Conservation (phyloP, 1,140 invertebrate genomes). For the Hyphantria cunea region DNA sequence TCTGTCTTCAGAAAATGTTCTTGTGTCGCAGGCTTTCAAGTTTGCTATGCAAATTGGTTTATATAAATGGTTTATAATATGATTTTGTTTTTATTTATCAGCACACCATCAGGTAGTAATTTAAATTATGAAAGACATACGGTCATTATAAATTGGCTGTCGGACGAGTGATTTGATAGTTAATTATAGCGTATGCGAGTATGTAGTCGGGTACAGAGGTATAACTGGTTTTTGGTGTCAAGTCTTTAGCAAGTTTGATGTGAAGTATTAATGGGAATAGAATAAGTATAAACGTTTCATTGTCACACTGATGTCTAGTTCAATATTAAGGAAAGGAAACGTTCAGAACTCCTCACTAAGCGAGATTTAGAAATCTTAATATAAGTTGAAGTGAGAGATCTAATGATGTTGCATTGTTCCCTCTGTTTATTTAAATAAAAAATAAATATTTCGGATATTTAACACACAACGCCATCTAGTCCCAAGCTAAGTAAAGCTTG, state of each 20-base stretch:
- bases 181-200: slow-evolving; percentile 21
- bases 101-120: slow-evolving; percentile 26
- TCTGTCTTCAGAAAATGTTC: slow-evolving; percentile 13
- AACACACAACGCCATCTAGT: too few relatives aligned
- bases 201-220: slow-evolving; percentile 15
- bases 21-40: slow-evolving; percentile 18
- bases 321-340: too few relatives aligned
- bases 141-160: slow-evolving; percentile 26
- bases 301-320: too few relatives aligned
- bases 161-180: slow-evolving; percentile 27
- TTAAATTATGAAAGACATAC: slow-evolving; percentile 27
- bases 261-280: background rate
- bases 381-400: too few relatives aligned
- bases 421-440: too few relatives aligned
- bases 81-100: slow-evolving; percentile 32
- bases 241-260: background rate
- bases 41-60: slow-evolving; percentile 31
- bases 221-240: slow-evolving; percentile 24
- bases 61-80: slow-evolving; percentile 29
- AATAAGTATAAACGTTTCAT: too few relatives aligned
- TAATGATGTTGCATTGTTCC: too few relatives aligned
- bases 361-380: too few relatives aligned
- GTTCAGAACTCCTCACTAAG: too few relatives aligned
- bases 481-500: too few relatives aligned
- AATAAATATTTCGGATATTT: too few relatives aligned